Evolutionary conservation across 2,797 vertebrate genomes (phyloP), one percentile per base, ranked within the genome.

Genomic region (Falco peregrinus): DNA sequence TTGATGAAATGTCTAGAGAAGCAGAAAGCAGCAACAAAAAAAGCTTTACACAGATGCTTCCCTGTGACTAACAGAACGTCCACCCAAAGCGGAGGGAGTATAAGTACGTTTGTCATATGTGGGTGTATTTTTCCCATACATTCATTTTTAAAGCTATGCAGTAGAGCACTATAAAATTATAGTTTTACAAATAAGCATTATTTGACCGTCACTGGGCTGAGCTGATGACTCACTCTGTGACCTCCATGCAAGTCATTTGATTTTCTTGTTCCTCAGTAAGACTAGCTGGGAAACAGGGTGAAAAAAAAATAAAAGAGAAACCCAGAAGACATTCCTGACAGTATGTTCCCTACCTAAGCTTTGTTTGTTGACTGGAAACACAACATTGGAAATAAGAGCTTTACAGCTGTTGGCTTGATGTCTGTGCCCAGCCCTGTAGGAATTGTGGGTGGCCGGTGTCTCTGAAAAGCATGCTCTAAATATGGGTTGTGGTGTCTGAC

Each of bases 1-100:
- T 98, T 97, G 98, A 97, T 97, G 96, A 97, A 98, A 97, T 95
- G 97, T 98, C 98, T 98, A 95, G 97, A 97, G 97, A 98, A 95
- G 96, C 90, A 95, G 87, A 95, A 91, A 95, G 84, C 70, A 77
- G 93, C 94, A 97, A 96, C 95, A 95, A 97, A 97, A 98, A 96
- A 96, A 97, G 95, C 96, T 89, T 95, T 95, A 93, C 97, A 97
- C 98, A 98, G 98, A 97, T 98, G 97, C 97, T 97, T 96, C 94
- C 93, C 86, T 93, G 53, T 98, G 98, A 98, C 98, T 98, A 98
- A 98, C 95, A 97, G 95, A 97, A 95, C 11, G 95, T 97, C 98
- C 97, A 98, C 97, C 97, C 96, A 84, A 96, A 94, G 90, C n/a
- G 7, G 96, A 94, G 92, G 96, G 92, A 96, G 91, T 96, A 96